phyloP scores from a whole-genome alignment of 2,888 invertebrate species.

The Entomobrya proxima region DNA sequence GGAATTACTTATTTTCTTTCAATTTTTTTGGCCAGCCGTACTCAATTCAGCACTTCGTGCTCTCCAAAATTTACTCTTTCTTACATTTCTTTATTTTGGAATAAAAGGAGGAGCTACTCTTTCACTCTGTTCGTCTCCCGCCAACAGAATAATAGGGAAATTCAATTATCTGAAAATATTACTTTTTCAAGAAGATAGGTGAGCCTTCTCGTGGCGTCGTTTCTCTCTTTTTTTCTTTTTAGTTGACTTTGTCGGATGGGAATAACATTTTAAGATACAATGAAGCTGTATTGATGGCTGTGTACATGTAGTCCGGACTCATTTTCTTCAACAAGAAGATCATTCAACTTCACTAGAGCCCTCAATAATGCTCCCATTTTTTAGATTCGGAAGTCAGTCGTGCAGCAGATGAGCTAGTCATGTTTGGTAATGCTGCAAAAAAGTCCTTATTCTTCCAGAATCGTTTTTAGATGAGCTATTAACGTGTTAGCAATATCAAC shows the following conservation, averaged over 20 bases:
- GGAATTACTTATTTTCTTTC: constrained; percentile 53
- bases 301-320: not conserved
- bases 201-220: not conserved
- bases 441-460: not conserved
- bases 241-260: no score
- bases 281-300: not conserved
- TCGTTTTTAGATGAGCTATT: not conserved
- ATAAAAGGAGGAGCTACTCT: not conserved
- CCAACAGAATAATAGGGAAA: constrained; percentile 15
- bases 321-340: constrained; percentile 17
- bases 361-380: not conserved
- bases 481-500: not conserved
- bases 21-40: constrained; percentile 36
- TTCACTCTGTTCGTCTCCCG: not conserved
- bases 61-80: not conserved
- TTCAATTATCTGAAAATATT: constrained; percentile 46
- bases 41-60: constrained; percentile 15
- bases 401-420: not conserved
- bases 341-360: constrained; percentile 1
- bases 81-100: not conserved
- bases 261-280: constrained; percentile 22
- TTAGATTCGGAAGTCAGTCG: not conserved
- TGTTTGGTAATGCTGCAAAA: not conserved
- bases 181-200: constrained; percentile 23
- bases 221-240: not conserved